Percentiles rank a stretch among this genome's conserved stretches.
These are phyloP conservation scores for Prunella fulvescens DNA, from an alignment of 2,113 vertebrate genomes.

Conservation along the genomic window DNA sequence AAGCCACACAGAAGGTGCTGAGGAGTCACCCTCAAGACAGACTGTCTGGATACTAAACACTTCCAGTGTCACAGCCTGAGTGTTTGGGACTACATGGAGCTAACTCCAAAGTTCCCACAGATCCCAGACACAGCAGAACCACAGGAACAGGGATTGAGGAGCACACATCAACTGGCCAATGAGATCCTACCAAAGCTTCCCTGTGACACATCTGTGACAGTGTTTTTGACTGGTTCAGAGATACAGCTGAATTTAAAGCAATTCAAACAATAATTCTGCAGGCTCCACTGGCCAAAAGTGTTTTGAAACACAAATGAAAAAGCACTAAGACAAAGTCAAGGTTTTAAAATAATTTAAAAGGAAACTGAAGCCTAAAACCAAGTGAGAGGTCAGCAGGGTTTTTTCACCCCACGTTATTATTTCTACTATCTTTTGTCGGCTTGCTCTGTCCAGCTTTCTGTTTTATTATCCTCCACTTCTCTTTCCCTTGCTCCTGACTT, in stretches of 20 bases:
- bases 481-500: not conserved
- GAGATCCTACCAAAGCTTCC: not conserved
- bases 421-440: not conserved
- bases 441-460: not conserved
- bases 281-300: not conserved
- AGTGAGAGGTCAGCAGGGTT: not conserved
- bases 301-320: not conserved
- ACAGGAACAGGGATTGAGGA: not conserved
- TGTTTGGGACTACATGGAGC: not conserved
- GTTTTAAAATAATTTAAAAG: not conserved
- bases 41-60: not conserved
- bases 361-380: not conserved
- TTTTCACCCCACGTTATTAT: not conserved
- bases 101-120: not conserved
- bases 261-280: not conserved
- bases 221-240: not conserved
- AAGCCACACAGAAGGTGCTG: not conserved
- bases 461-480: not conserved
- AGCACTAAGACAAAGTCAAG: not conserved
- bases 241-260: not conserved
- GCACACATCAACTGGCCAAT: no score
- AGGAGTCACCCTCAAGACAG: not conserved
- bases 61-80: not conserved
- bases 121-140: fast-evolving
- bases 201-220: not conserved